Conservation (phyloP, 2,113 vertebrate species). For the Sialia sialis region DNA sequence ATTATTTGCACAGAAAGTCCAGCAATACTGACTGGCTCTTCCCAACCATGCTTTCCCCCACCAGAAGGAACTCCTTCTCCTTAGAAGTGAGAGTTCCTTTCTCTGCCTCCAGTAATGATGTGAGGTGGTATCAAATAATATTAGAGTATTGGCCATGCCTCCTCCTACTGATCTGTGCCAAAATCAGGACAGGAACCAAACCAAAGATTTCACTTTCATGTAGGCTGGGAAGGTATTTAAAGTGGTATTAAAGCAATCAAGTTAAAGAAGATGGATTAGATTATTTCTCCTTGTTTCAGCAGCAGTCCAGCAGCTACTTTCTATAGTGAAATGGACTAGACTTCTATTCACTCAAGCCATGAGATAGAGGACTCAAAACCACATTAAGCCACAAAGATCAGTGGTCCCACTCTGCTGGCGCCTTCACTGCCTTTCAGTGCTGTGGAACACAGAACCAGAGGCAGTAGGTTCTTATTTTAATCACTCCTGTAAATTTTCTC, state of each 20-base stretch:
- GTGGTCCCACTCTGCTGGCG: not conserved
- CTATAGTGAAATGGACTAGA: not conserved
- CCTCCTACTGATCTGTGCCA: not conserved
- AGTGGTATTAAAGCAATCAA: not conserved
- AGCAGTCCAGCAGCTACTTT: not conserved
- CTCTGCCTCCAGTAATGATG: not conserved
- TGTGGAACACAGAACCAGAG: not conserved
- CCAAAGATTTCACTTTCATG: not conserved
- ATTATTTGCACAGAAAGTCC: not conserved
- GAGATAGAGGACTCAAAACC: not conserved
- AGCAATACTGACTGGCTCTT: not conserved
- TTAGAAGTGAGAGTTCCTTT: not conserved
- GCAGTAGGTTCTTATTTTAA: not conserved
- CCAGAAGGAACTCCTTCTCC: not conserved
- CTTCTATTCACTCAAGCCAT: not conserved
- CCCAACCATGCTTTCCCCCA: not conserved
- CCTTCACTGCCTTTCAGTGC: not conserved
- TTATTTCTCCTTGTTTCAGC: not conserved
- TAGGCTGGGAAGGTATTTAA: not conserved
- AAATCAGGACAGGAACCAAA: not conserved
- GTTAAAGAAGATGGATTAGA: not conserved
- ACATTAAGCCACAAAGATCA: not conserved
- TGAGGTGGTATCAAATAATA: not conserved
- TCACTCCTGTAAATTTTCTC: not conserved
- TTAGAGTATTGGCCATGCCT: not conserved